A percentile compares a stretch with the other conserved stretches of the same genome.
Conservation (phyloP, 2,888 invertebrate genomes). For the Xylophagus ater region DNA sequence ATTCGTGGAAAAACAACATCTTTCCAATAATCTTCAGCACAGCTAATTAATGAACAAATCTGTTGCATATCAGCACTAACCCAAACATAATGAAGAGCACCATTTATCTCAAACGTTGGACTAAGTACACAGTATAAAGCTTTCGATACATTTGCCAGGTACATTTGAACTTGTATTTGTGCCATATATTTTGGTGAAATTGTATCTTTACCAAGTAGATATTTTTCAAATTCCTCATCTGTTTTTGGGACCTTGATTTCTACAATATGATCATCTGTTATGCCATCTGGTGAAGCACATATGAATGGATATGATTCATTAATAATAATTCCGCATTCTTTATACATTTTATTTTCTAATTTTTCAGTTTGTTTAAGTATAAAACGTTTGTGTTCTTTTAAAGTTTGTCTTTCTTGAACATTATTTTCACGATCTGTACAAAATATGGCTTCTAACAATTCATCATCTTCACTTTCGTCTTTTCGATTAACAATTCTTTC, state of each 20-base stretch:
- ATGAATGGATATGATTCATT: conserved; percentile 33
- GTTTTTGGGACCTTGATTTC: conserved; percentile 38
- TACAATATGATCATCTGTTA: conserved; percentile 37
- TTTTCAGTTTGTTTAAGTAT: conserved; percentile 37
- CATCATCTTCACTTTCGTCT: conserved; percentile 29
- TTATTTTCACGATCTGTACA: conserved; percentile 33
- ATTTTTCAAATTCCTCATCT: conserved; percentile 38
- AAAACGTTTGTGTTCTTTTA: conserved; percentile 36
- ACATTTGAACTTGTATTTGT: conserved; percentile 38
- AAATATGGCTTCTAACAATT: conserved; percentile 31
- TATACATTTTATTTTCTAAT: conserved; percentile 34
- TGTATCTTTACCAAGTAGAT: conserved; percentile 33
- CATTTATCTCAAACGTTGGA: conserved; percentile 36
- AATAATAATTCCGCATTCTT: conserved; percentile 32
- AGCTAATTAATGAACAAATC: conserved; percentile 29
- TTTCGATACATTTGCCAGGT: conserved; percentile 35
- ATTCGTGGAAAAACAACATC: conserved; percentile 33
- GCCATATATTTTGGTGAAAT: conserved; percentile 39
- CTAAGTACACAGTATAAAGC: conserved; percentile 37
- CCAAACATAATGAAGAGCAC: conserved; percentile 37
- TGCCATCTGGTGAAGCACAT: conserved; percentile 35
- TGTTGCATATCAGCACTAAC: conserved; percentile 36
- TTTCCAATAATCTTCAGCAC: conserved; percentile 35
- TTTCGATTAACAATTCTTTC: conserved; percentile 31
- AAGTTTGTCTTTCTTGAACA: conserved; percentile 29